phyloP scores from a whole-genome alignment of 2,888 invertebrate genomes.

The Agrotis ipsilon region DNA sequence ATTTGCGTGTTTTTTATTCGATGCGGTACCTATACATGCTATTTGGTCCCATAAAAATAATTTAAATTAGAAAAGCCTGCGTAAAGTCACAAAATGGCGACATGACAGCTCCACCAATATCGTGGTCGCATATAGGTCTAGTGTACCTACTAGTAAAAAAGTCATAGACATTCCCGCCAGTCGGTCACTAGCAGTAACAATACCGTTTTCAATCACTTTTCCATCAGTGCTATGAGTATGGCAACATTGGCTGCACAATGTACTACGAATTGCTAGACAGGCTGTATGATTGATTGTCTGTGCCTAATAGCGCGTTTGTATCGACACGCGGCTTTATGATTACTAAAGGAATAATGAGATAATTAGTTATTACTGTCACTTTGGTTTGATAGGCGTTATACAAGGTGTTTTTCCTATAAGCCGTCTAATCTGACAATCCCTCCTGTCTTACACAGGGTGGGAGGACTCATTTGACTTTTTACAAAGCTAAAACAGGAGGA shows the following conservation, averaged over 20 bases:
- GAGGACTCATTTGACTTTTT: too few relatives aligned
- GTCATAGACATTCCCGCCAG: constrained; percentile 38
- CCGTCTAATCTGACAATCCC: too few relatives aligned
- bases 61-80: too few relatives aligned
- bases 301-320: constrained; percentile 15
- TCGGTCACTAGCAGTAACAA: constrained; percentile 54
- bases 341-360: background rate
- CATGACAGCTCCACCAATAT: too few relatives aligned
- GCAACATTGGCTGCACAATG: constrained; percentile 12
- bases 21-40: too few relatives aligned
- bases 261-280: constrained; percentile 12
- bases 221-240: constrained; percentile 20
- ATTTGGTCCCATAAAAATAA: too few relatives aligned
- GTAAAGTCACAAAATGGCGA: too few relatives aligned
- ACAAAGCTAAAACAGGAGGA: too few relatives aligned
- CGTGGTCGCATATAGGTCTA: background rate
- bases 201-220: constrained; percentile 59
- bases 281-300: constrained; percentile 43
- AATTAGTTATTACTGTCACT: background rate
- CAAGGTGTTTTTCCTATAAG: too few relatives aligned
- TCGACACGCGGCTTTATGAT: constrained; percentile 18
- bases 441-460: too few relatives aligned
- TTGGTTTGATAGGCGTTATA: background rate
- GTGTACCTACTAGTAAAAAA: background rate
- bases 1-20: too few relatives aligned